Evolutionary conservation across 2,797 vertebrate genomes (phyloP).

Genomic region (Loris lydekkerianus): DNA sequence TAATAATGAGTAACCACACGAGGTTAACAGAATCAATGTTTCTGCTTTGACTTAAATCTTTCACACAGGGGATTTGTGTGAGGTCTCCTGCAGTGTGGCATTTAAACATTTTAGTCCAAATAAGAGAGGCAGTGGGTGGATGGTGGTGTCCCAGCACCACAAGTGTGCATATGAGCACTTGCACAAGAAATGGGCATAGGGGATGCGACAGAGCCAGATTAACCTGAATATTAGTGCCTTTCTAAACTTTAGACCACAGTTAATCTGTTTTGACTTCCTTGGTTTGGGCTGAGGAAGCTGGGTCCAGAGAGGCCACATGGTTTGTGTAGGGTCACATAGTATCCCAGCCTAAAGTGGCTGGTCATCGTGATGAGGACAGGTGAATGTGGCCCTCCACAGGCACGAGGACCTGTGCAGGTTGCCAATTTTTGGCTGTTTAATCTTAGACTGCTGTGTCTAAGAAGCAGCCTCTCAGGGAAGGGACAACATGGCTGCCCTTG

Average conservation of each 20-base stretch:
- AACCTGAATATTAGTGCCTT: neutral
- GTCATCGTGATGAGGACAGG: neutral
- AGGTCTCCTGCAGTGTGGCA: constrained; percentile 73
- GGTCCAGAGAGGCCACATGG: neutral
- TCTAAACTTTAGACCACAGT: neutral
- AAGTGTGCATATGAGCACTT: neutral
- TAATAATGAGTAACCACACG: neutral
- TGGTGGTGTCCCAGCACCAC: too few species aligned
- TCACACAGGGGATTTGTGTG: neutral
- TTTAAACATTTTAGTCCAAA: constrained; percentile 68
- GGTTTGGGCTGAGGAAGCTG: neutral
- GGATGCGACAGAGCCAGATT: neutral
- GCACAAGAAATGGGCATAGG: neutral
- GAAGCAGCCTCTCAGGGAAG: neutral
- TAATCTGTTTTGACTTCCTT: neutral
- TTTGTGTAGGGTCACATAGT: constrained; percentile 36
- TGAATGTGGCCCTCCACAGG: neutral
- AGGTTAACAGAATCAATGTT: neutral
- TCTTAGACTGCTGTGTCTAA: neutral
- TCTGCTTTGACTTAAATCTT: neutral
- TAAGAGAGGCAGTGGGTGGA: neutral
- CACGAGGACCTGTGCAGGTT: neutral
- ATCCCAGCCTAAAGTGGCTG: constrained; percentile 49
- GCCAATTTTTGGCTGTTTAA: neutral
- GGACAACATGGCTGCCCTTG: too few species aligned